Evolutionary conservation across 2,797 vertebrate species (phyloP).

Genomic region (Gymnothorax javanicus): DNA sequence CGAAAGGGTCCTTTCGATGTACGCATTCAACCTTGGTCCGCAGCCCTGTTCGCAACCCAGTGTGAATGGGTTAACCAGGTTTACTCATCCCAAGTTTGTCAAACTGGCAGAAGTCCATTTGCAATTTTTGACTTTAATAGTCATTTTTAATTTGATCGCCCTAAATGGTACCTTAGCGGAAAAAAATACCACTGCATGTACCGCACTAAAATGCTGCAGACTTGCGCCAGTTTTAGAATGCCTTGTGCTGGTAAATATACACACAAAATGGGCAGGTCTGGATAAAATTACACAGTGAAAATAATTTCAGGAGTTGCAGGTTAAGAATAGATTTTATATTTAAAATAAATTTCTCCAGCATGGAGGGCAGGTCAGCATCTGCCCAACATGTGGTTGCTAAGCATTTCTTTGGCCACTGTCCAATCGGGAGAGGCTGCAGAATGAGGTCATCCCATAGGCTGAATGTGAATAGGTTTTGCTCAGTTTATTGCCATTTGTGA

Average conservation of each 20-base stretch:
- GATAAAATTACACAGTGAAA: background rate
- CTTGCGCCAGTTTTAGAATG: background rate
- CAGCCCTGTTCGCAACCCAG: too few relatives aligned
- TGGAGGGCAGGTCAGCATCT: constrained; percentile 17
- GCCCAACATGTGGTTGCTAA: background rate
- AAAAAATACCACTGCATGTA: too few relatives aligned
- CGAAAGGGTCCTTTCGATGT: too few relatives aligned
- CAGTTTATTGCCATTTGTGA: constrained; percentile 24
- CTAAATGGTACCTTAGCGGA: too few relatives aligned
- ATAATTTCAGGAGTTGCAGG: background rate
- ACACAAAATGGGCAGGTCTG: background rate
- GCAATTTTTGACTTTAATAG: background rate
- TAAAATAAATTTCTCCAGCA: background rate
- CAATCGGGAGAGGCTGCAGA: constrained; percentile 9
- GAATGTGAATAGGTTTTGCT: constrained; percentile 34
- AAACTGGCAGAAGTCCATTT: background rate
- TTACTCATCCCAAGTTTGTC: too few relatives aligned
- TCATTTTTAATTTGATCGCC: background rate
- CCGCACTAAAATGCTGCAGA: background rate
- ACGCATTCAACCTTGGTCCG: too few relatives aligned
- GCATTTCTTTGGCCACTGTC: constrained; percentile 29
- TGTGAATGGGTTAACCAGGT: too few relatives aligned
- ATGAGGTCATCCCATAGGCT: constrained; percentile 30
- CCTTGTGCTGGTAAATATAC: background rate
- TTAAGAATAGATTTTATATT: background rate